These are phyloP conservation scores for Pseudochromis fuscus DNA, from an alignment of 2,797 vertebrate species.

Conservation along the genomic window DNA sequence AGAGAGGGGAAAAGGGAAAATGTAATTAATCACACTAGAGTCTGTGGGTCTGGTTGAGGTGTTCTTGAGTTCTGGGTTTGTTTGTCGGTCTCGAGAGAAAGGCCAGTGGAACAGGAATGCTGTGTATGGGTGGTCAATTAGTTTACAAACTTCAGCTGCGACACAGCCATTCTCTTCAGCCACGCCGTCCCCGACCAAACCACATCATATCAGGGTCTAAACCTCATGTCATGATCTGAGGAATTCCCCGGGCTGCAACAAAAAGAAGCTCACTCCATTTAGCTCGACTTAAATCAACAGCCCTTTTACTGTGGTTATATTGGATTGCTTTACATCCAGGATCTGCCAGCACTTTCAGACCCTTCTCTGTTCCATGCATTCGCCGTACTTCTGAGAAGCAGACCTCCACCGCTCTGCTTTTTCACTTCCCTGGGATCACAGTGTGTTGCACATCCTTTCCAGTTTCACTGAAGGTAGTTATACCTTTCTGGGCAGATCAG, in stretches of 20 bases:
- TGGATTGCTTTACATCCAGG: slow-evolving; percentile 61
- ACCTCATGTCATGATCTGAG: slow-evolving; percentile 77
- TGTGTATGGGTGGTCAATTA: slow-evolving; percentile 84
- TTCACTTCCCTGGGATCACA: slow-evolving; percentile 51
- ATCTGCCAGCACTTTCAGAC: slow-evolving; percentile 54
- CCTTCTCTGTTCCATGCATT: slow-evolving; percentile 59
- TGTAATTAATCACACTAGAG: slow-evolving; percentile 81
- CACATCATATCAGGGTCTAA: slow-evolving; percentile 78
- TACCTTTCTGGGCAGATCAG: slow-evolving; percentile 26
- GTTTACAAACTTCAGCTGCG: slow-evolving; percentile 84
- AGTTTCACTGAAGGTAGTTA: slow-evolving; percentile 33
- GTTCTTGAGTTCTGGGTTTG: slow-evolving; percentile 66
- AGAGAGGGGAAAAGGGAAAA: slow-evolving; percentile 57
- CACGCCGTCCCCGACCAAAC: slow-evolving; percentile 68
- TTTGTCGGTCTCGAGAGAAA: slow-evolving; percentile 67
- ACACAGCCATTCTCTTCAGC: slow-evolving; percentile 68
- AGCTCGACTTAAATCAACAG: slow-evolving; percentile 74
- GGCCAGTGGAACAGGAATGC: slow-evolving; percentile 66
- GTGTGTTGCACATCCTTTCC: slow-evolving; percentile 49
- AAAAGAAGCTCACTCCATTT: slow-evolving; percentile 74
- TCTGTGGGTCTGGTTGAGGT: slow-evolving; percentile 62
- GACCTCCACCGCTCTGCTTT: slow-evolving; percentile 58
- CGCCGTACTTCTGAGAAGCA: slow-evolving; percentile 37
- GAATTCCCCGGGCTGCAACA: slow-evolving; percentile 75
- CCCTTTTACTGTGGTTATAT: slow-evolving; percentile 70